These are phyloP conservation scores for Eudyptes chrysolophus DNA, from an alignment of 2,113 vertebrate species.

Conservation along the genomic window DNA sequence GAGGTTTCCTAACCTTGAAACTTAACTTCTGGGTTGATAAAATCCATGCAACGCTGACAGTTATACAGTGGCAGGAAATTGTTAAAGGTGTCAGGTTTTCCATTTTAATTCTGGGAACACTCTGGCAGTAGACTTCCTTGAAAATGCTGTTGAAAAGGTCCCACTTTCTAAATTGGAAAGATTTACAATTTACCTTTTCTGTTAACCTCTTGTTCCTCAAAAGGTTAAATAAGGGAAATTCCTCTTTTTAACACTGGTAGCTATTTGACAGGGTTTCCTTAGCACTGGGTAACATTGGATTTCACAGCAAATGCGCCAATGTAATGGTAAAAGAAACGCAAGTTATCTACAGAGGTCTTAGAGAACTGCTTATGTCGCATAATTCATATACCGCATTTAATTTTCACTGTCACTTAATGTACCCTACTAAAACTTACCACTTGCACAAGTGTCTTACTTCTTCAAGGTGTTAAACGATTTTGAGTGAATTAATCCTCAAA, in stretches of 20 bases:
- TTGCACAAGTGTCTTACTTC: not conserved
- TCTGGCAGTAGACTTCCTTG: conserved; percentile 28
- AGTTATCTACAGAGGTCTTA: not conserved
- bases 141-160: conserved; percentile 53
- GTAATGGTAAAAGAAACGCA: not conserved
- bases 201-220: conserved; percentile 46
- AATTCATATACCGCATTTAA: not conserved
- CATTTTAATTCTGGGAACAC: conserved; percentile 56
- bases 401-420: not conserved
- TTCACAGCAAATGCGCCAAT: not conserved
- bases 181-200: conserved; percentile 63
- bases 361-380: not conserved
- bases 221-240: conserved; percentile 58
- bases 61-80: conserved; percentile 70
- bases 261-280: conserved; percentile 17
- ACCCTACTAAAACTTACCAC: not conserved
- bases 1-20: conserved; percentile 15
- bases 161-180: conserved; percentile 46
- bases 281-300: not conserved
- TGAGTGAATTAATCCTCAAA: not conserved
- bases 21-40: conserved; percentile 28
- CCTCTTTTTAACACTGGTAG: not conserved
- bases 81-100: conserved; percentile 69
- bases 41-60: conserved; percentile 58
- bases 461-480: not conserved